Conservation (phyloP, 2,797 vertebrate genomes). For the Muraenolepis orangiensis region DNA sequence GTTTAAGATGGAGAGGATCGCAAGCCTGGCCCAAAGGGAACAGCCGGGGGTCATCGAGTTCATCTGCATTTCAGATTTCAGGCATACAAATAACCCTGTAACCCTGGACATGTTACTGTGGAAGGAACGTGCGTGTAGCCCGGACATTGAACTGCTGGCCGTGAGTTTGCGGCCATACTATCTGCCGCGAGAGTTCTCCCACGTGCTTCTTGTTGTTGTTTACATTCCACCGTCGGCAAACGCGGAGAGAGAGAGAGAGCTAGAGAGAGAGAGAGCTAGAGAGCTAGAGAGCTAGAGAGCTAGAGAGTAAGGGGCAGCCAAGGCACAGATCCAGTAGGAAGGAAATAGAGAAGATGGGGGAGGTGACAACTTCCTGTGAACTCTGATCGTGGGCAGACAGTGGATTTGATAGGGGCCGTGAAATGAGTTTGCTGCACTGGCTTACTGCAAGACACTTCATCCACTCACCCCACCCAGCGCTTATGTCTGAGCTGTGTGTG, state of each 20-base stretch:
- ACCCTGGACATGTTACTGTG: too few relatives aligned
- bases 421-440: slow-evolving; percentile 7
- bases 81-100: neutral
- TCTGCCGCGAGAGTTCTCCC: too few relatives aligned
- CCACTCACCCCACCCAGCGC: neutral
- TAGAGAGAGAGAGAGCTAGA: neutral
- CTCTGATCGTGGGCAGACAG: neutral
- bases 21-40: neutral
- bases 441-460: neutral
- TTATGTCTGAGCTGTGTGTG: neutral
- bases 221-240: too few relatives aligned
- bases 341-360: neutral
- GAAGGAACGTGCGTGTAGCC: too few relatives aligned
- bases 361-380: neutral
- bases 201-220: too few relatives aligned
- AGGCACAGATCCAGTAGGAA: neutral
- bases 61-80: neutral
- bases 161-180: too few relatives aligned
- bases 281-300: neutral
- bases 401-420: slow-evolving; percentile 12
- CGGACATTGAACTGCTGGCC: too few relatives aligned
- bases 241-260: neutral
- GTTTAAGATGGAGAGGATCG: neutral
- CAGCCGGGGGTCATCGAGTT: neutral
- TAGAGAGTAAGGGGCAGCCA: neutral